phyloP scores from a whole-genome alignment of 2,888 invertebrate species.

The Cosmorhoe ocellata region DNA sequence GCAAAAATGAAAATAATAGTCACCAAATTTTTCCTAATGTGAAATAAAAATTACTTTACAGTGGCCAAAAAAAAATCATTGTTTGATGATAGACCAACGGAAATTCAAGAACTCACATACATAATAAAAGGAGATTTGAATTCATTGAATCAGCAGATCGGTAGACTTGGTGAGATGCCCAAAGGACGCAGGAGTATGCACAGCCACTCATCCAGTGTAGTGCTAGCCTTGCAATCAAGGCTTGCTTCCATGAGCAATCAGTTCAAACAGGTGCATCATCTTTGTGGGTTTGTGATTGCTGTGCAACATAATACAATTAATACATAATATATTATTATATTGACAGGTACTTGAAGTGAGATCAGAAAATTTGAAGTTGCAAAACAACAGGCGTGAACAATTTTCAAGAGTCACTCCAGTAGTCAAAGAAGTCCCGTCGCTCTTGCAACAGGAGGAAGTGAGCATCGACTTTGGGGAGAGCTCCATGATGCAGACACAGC shows the following conservation, averaged over 20 bases:
- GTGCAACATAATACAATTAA: no score
- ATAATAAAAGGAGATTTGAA: constrained; percentile 98
- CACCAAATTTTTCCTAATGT: no score
- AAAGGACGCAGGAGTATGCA: constrained; percentile 91
- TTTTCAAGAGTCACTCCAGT: constrained; percentile 82
- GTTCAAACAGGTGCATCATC: constrained; percentile 94
- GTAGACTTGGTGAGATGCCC: constrained; percentile 92
- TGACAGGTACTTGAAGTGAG: constrained; percentile 94
- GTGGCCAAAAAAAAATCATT: constrained; percentile 99
- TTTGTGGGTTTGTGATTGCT: no score
- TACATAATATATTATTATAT: constrained; percentile 9
- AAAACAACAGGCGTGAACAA: constrained; percentile 96
- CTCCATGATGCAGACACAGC: constrained; percentile 76
- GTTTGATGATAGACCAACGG: constrained; percentile 97
- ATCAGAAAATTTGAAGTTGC: constrained; percentile 98
- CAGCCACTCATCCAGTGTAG: constrained; percentile 96
- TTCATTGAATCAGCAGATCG: constrained; percentile 97
- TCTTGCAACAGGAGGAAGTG: constrained; percentile 86
- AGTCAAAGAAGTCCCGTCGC: constrained; percentile 69
- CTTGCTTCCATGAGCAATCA: constrained; percentile 98
- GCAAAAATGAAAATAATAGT: no score
- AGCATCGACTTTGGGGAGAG: constrained; percentile 92
- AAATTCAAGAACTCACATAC: constrained; percentile 98
- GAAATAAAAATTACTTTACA: no score
- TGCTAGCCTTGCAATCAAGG: constrained; percentile 95